Base-by-base conservation (phyloP, 2,113 vertebrate species). In the Drymodes brunneopygia region DNA sequence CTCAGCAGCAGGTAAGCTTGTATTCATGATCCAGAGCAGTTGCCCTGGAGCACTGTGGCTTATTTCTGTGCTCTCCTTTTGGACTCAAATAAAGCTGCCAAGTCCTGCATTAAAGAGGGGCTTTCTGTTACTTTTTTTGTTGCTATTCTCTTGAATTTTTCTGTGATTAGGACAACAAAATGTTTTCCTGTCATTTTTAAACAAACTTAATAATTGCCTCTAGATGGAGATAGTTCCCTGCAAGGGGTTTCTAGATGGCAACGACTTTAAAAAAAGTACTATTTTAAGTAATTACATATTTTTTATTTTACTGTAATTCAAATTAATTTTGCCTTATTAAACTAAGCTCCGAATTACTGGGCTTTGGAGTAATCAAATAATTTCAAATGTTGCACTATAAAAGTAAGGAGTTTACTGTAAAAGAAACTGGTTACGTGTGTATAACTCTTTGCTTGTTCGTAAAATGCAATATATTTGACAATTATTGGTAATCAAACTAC, bases 1-100 rank as follows among this genome's bases (percentile, higher is more conserved):
- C 97, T 50, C 82, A 96, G 10, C 82, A 96, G 51, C 98, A 98
- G 98, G 99, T 99, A 97, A 98, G 97, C 16, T 22, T 11, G 9
- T 31, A 27, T 57, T 87, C 5, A 0, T 47, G 82, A 23, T 86
- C 12, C 22, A 36, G 5, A 72, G 9, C 25, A 18, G 28, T 48
- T 79, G 9, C 36, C 9, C 31, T 61, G 31, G 70, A 88, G 40
- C 28, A 57, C 19, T 56, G 15, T 47, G 42, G 2, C 15, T 88
- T 82, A 7, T 61, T 87, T 42, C 36, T 90, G 42, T 75, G 48
- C 44, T 71, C 12, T 58, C 7, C 13, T 67, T 69, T 65, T 58
- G 36, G 20, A 51, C 25, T 28, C 13, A 48, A 56, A 29, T 38
- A 22, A 31, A 33, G 28, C 12, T 60, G 4, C 27, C 11, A 50